Evolutionary conservation across 2,797 vertebrate genomes (phyloP), one percentile per base, ranked within the genome.

Genomic region (Clamator glandarius): DNA sequence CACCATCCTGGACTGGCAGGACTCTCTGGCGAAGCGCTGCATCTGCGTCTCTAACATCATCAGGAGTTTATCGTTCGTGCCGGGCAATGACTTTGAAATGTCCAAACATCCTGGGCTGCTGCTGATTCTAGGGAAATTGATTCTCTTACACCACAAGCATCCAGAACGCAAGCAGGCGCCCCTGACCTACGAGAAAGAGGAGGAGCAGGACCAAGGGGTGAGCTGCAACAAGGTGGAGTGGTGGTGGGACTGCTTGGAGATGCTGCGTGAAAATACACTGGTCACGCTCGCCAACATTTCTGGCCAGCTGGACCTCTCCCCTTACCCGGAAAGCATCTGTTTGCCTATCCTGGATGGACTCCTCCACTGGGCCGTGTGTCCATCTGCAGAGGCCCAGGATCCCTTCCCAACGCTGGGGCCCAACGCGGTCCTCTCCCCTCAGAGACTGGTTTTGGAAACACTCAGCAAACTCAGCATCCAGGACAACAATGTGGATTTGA

Each of bases 401-500:
- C 99, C 99, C 76, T 99, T 99, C 95, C 98, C 99, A 23, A 99
- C 99, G 26, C 97, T 99, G 93, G 99, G 99, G 66, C 98, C 98
- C 91, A 99, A 99, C 29, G 99, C 98, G 87, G 98, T 99, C 96
- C 98, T 99, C 96, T 99, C 99, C 87, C 99, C 99, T 54, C 99
- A 99, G 98, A 99, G 99, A 98, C 98, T 99, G 97, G 99, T 99
- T 94, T 98, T 99, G 96, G 99, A 99, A 98, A 99, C 99, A 79
- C 98, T 99, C 97, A 99, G 99, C 98, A 99, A 99, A 97, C 98
- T 99, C 97, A 99, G 99, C 98, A 99, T 99, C 98, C 99, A 99
- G 98, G 99, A 99, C 98, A 99, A 99, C 98, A 99, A 99, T n/a
- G 99, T 99, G 98, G 99, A 99, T 98, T 98, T 99, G 97, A 98